Conservation (phyloP, 2,113 vertebrate species). For the Toxostoma redivivum region DNA sequence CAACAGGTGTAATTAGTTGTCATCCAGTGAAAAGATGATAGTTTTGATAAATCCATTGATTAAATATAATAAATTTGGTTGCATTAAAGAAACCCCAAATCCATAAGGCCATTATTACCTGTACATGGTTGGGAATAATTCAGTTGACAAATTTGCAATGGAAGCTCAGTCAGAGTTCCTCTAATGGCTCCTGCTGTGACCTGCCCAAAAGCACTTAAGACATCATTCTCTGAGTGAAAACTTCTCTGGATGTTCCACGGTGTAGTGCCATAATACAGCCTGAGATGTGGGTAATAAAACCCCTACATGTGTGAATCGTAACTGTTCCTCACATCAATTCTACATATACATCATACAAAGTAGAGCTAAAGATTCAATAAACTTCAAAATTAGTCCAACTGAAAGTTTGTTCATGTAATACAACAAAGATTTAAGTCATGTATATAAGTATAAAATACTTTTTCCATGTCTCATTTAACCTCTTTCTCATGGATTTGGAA, state of each 20-base stretch:
- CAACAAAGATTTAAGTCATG: not conserved
- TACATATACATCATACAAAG: not conserved
- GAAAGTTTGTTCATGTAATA: not conserved
- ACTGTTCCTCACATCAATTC: not conserved
- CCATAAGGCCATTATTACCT: not conserved
- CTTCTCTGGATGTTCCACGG: not conserved
- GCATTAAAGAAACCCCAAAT: not conserved
- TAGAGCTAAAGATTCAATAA: not conserved
- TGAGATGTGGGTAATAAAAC: not conserved
- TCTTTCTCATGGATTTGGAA: not conserved
- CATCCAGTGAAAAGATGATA: not conserved
- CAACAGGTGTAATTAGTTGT: not conserved
- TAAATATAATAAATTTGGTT: not conserved
- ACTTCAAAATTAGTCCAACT: not conserved
- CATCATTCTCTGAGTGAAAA: not conserved
- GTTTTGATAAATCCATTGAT: not conserved
- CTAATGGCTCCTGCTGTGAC: not conserved
- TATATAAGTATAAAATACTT: not conserved
- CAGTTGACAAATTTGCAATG: not conserved
- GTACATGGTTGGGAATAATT: not conserved
- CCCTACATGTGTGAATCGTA: not conserved
- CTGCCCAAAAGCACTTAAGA: not conserved
- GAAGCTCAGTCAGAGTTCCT: not conserved
- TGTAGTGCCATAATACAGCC: not conserved
- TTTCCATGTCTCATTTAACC: not conserved